These are phyloP conservation scores for Lasioglossum figueresi DNA, from an alignment of 2,888 invertebrate genomes.

Conservation along the genomic window DNA sequence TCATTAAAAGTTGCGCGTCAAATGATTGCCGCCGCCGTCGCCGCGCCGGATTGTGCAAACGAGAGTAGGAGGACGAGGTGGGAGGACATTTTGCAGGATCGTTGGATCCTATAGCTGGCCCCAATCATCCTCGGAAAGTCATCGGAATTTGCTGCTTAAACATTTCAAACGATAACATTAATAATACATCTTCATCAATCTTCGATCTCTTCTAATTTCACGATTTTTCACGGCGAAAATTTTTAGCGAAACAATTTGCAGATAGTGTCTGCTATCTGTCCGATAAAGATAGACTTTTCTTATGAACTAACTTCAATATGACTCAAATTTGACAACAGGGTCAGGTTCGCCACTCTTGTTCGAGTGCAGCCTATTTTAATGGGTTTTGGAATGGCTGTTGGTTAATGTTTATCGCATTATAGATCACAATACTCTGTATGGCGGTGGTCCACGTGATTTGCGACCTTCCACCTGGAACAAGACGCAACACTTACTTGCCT, in stretches of 20 bases:
- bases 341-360: not conserved
- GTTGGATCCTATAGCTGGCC: not conserved
- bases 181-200: not conserved
- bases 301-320: not conserved
- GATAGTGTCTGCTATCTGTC: not conserved
- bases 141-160: not conserved
- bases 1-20: constrained; percentile 23
- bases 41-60: constrained; percentile 35
- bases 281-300: not conserved
- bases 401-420: not conserved
- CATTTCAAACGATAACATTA: not conserved
- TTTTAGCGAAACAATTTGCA: not conserved
- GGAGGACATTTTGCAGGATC: constrained; percentile 20
- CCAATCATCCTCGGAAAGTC: not conserved
- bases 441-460: constrained; percentile 81
- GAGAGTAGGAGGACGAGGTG: constrained; percentile 33
- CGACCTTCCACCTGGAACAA: constrained; percentile 87
- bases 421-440: constrained; percentile 61
- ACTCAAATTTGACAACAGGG: not conserved
- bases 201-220: not conserved
- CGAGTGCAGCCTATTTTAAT: not conserved
- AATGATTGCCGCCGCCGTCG: constrained; percentile 11
- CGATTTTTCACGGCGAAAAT: not conserved
- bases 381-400: not conserved
- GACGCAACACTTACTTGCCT: constrained; percentile 90